Evolutionary conservation across 1,140 invertebrate genomes (phyloP), one percentile per base, ranked within the genome.

Genomic region (Brachionus sp.): DNA sequence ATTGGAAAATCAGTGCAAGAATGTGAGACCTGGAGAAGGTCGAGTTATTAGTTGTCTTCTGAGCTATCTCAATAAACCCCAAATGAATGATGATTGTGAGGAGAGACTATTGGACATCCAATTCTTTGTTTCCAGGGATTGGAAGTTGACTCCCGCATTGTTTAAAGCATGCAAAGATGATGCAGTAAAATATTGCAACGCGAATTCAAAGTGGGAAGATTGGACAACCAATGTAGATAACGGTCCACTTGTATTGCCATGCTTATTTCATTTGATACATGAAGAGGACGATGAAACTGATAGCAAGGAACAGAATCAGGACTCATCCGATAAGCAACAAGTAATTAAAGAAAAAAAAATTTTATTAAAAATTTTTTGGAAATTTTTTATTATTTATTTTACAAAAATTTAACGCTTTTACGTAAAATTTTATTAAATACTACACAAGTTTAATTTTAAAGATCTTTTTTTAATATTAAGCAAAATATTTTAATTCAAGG

Each of bases 111-210:
- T 98, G 19, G 95, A 98, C 90, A 96, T 98, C 86, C 96, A 98
- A 86, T 98, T 97, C 88, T 99, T 99, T 89, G 92, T 98, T 70
- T 93, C 95, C 0, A 91, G 97, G 85, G 95, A 98, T 90, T 98
- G 95, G 86, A 95, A 94, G 89, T 90, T 87, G 86, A 84, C 12
- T 85, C 64, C 19, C 10, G 13, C 44, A 23, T 13, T 73, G 13
- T 98, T 95, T 86, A 92, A 91, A 86, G 92, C 93, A 10, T 99
- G 97, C 87, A 93, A 92, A 86, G 91, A 92, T 66, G 95, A 98
- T 90, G 96, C 96, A 3, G 90, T 92, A 2, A 91, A 91, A 44
- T 90, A 93, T 46, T 98, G 97, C 87, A 91, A 93, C 85, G 94
- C 94, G 0, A 92, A 92, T 84, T 91, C 91, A 35, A 91, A 92